phyloP scores from a whole-genome alignment of 2,888 invertebrate species.

The Mesopsocus fuscifrons region DNA sequence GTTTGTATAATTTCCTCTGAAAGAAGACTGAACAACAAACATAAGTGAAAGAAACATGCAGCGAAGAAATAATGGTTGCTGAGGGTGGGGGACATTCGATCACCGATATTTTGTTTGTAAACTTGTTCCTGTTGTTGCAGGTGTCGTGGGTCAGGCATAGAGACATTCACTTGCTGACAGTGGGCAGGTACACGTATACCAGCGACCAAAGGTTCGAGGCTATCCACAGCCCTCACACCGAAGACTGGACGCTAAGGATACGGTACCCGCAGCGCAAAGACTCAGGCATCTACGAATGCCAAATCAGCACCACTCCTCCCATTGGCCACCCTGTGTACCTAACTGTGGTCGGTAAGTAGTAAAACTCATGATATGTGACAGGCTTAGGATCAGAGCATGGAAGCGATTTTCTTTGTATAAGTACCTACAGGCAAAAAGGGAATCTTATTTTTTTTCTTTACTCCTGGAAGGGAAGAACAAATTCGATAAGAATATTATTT shows the following conservation, averaged over 20 bases:
- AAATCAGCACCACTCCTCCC: slow-evolving; percentile 78
- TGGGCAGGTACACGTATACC: slow-evolving; percentile 60
- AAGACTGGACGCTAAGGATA: slow-evolving; percentile 69
- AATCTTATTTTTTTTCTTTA: not conserved
- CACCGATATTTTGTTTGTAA: too few species aligned
- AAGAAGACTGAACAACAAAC: too few species aligned
- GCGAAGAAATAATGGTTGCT: too few species aligned
- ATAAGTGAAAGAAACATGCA: too few species aligned
- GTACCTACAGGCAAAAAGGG: too few species aligned
- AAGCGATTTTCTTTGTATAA: too few species aligned
- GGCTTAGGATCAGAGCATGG: too few species aligned
- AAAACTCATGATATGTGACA: too few species aligned
- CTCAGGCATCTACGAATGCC: slow-evolving; percentile 71
- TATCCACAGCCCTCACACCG: slow-evolving; percentile 66
- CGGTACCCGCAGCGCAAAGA: slow-evolving; percentile 54
- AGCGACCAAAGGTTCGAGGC: slow-evolving; percentile 72
- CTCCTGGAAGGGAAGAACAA: not conserved
- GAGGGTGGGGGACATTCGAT: too few species aligned
- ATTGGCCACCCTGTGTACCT: slow-evolving; percentile 65
- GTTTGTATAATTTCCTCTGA: too few species aligned
- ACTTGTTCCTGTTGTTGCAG: slow-evolving; percentile 30
- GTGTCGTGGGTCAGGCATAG: slow-evolving; percentile 62
- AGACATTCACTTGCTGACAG: slow-evolving; percentile 54
- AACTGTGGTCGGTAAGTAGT: slow-evolving; percentile 66
- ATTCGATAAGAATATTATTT: too few species aligned